Percentiles rank a stretch among this genome's conserved stretches.
Evolutionary conservation across 2,113 vertebrate genomes (phyloP).

Genomic region (Sminthopsis crassicaudata): DNA sequence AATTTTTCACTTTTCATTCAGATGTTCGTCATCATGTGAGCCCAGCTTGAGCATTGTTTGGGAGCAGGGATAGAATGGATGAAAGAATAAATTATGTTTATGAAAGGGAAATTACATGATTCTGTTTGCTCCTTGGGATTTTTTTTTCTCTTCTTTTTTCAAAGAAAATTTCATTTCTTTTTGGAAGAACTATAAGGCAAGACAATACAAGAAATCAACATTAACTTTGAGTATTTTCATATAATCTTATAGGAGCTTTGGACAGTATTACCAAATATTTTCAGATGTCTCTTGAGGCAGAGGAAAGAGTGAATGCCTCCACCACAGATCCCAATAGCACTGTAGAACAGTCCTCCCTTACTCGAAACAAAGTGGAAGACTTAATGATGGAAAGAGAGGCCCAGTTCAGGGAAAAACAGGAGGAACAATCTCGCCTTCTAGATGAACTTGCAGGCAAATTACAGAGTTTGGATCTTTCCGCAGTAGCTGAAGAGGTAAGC

Average conservation of each 20-base stretch:
- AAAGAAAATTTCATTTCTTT: constrained; percentile 7
- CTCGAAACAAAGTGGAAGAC: constrained; percentile 87
- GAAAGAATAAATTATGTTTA: neutral
- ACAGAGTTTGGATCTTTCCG: constrained; percentile 92
- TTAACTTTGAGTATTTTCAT: constrained; percentile 34
- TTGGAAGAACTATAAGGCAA: neutral
- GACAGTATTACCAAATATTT: constrained; percentile 94
- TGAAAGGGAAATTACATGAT: constrained; percentile 1
- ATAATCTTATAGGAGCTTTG: constrained; percentile 88
- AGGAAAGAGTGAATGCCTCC: constrained; percentile 91
- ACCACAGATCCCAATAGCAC: constrained; percentile 82
- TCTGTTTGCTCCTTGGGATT: neutral
- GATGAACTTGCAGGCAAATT: constrained; percentile 94
- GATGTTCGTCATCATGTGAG: constrained; percentile 16
- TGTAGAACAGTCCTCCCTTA: constrained; percentile 85
- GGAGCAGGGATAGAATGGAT: neutral
- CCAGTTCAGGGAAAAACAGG: constrained; percentile 88
- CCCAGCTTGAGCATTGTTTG: neutral
- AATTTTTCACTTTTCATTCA: constrained; percentile 36
- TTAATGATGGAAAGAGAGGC: constrained; percentile 87
- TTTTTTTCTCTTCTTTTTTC: constrained; percentile 32
- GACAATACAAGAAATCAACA: neutral
- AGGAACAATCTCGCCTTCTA: constrained; percentile 90
- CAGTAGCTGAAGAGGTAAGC: constrained; percentile 88
- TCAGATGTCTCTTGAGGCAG: constrained; percentile 91